phyloP scores from a whole-genome alignment of 2,113 vertebrate genomes.

The Lophotis ruficrista region DNA sequence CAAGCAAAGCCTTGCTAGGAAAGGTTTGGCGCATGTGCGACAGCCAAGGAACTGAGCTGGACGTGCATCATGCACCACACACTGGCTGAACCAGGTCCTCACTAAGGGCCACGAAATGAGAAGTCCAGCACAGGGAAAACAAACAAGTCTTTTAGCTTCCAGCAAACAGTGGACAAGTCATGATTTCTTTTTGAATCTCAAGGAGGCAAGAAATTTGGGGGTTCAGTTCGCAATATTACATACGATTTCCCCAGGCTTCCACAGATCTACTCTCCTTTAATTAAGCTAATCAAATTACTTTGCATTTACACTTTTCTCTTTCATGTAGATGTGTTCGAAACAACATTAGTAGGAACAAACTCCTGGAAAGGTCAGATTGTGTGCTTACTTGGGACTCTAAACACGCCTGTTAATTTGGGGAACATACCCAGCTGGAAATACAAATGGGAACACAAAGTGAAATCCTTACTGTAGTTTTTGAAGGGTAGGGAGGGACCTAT shows the following conservation, averaged over 20 bases:
- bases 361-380: background rate
- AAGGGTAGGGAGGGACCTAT: background rate
- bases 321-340: background rate
- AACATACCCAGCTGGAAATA: background rate
- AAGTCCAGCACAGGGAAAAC: background rate
- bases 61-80: rapidly evolving
- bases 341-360: background rate
- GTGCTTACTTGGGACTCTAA: background rate
- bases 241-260: background rate
- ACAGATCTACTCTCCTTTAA: background rate
- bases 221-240: background rate
- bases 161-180: background rate
- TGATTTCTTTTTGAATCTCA: background rate
- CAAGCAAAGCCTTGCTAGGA: background rate
- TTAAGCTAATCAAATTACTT: background rate
- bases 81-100: background rate
- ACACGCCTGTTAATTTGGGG: background rate
- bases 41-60: background rate
- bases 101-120: too few species aligned
- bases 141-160: background rate
- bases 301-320: background rate
- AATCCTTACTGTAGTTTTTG: background rate
- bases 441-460: background rate
- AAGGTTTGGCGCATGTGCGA: background rate
- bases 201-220: background rate